Evolutionary conservation across 1,140 invertebrate species (phyloP).

Genomic region (Panonychus citri): DNA sequence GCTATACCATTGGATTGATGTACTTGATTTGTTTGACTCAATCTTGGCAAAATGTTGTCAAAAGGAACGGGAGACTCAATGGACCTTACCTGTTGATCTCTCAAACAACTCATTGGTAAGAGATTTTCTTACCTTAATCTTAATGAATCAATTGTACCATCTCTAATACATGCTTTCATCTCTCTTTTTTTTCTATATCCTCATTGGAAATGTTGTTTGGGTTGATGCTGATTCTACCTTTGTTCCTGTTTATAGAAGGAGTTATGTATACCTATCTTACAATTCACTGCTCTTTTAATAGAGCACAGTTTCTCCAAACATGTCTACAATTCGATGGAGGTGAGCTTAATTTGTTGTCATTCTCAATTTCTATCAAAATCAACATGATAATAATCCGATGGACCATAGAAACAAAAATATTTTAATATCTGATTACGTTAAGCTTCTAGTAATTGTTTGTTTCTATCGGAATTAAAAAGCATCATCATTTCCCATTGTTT

Average conservation of each 20-base stretch:
- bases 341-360: constrained; percentile 1
- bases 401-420: too few relatives aligned
- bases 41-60: constrained; percentile 50
- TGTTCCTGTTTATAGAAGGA: too few relatives aligned
- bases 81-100: constrained; percentile 52
- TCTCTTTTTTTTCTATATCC: constrained; percentile 26
- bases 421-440: too few relatives aligned
- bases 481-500: too few relatives aligned
- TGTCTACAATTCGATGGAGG: constrained; percentile 69
- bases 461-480: too few relatives aligned
- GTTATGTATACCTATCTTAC: constrained; percentile 47
- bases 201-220: too few relatives aligned
- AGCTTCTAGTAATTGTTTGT: too few relatives aligned
- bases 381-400: too few relatives aligned
- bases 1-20: constrained; percentile 69
- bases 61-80: constrained; percentile 37
- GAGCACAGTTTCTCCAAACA: constrained; percentile 75
- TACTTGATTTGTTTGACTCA: constrained; percentile 56
- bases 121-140: constrained; percentile 5
- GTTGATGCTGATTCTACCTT: too few relatives aligned
- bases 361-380: too few relatives aligned
- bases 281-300: constrained; percentile 62
- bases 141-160: not conserved
- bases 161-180: not conserved
- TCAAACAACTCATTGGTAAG: constrained; percentile 36